A percentile compares a stretch with the other conserved stretches of the same genome.
Conservation (phyloP, 35 echinoderm and acorn worm genomes). For the Strongylocentrotus purpuratus region DNA sequence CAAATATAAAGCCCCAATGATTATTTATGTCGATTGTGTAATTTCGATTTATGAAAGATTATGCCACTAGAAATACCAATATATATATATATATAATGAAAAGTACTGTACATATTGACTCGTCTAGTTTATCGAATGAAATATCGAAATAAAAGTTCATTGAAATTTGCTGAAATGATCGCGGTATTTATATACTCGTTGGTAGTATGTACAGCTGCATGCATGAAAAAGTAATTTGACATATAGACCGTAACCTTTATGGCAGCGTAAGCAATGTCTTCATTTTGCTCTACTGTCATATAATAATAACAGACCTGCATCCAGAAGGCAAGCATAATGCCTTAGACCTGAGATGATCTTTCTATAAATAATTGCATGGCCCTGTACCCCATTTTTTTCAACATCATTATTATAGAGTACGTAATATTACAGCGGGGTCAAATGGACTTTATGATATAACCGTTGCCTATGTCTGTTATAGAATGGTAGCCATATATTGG, state of each 20-base stretch:
- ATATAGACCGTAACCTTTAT: neutral
- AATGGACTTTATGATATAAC: neutral
- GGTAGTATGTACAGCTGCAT: neutral
- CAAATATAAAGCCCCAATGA: too few relatives aligned
- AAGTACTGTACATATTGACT: too few relatives aligned
- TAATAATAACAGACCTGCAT: neutral
- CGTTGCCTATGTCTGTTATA: neutral
- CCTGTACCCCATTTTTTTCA: neutral
- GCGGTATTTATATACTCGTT: neutral
- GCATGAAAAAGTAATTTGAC: neutral
- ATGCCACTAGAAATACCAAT: too few relatives aligned
- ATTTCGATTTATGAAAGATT: too few relatives aligned
- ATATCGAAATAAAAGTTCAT: neutral
- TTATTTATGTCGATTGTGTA: too few relatives aligned
- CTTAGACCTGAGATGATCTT: neutral
- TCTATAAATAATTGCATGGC: conserved; percentile 18
- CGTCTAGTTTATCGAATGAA: too few relatives aligned
- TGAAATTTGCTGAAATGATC: neutral
- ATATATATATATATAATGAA: too few relatives aligned
- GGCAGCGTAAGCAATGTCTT: neutral
- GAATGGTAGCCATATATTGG: neutral
- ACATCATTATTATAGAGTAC: neutral
- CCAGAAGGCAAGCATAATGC: neutral
- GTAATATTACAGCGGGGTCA: neutral
- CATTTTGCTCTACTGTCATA: neutral